Evolutionary conservation across 2,888 invertebrate species (phyloP).

Genomic region (Deilephila elpenor): DNA sequence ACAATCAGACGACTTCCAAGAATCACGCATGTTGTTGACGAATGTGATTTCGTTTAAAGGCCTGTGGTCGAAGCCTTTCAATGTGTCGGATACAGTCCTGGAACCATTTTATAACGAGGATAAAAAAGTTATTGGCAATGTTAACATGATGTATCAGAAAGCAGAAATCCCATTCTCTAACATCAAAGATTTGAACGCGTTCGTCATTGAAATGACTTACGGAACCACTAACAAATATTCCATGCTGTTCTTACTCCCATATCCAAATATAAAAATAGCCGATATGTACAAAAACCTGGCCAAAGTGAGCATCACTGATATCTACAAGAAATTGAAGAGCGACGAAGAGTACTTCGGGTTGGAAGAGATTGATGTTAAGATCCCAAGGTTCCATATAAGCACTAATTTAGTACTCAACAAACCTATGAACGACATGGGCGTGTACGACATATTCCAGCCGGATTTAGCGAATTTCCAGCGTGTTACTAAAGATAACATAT

Average conservation of each 20-base stretch:
- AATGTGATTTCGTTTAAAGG: slow-evolving; percentile 90
- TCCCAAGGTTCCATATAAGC: slow-evolving; percentile 86
- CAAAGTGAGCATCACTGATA: slow-evolving; percentile 70
- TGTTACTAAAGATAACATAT: slow-evolving; percentile 82
- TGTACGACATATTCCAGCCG: slow-evolving; percentile 86
- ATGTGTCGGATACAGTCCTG: slow-evolving; percentile 78
- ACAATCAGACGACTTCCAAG: slow-evolving; percentile 78
- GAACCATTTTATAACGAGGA: slow-evolving; percentile 86
- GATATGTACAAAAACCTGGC: slow-evolving; percentile 83
- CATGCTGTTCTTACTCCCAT: slow-evolving; percentile 87
- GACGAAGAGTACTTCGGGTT: slow-evolving; percentile 80
- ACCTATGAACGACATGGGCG: slow-evolving; percentile 86
- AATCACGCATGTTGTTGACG: slow-evolving; percentile 87
- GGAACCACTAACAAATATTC: slow-evolving; percentile 82
- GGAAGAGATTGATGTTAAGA: slow-evolving; percentile 85
- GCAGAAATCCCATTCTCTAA: slow-evolving; percentile 84
- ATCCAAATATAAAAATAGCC: slow-evolving; percentile 75
- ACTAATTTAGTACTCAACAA: slow-evolving; percentile 86
- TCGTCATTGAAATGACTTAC: slow-evolving; percentile 88
- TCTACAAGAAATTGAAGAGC: slow-evolving; percentile 78
- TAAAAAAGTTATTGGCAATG: slow-evolving; percentile 77
- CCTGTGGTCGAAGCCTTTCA: slow-evolving; percentile 87
- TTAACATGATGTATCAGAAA: slow-evolving; percentile 90
- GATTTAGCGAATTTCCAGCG: slow-evolving; percentile 82
- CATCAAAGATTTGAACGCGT: slow-evolving; percentile 82